These are phyloP conservation scores for Protobothrops mucrosquamatus DNA, from an alignment of 2,113 vertebrate species.

Conservation along the genomic window DNA sequence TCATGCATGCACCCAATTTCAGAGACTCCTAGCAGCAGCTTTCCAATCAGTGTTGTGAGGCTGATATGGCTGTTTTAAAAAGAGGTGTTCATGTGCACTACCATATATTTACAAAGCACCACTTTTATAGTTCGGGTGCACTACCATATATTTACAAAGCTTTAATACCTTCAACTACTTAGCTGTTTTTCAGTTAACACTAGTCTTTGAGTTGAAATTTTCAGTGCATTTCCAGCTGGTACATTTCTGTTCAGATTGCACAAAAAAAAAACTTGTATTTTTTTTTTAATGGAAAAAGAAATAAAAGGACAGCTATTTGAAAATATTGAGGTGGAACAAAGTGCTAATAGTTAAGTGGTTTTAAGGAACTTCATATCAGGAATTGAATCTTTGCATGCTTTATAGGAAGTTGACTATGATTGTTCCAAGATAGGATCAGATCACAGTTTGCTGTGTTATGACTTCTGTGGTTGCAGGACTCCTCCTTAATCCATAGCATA, in stretches of 20 bases:
- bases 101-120: neutral
- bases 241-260: neutral
- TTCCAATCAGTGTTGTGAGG: neutral
- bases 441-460: neutral
- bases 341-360: neutral
- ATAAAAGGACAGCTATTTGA: neutral
- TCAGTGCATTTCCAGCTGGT: constrained; percentile 3
- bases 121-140: neutral
- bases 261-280: neutral
- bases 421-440: neutral
- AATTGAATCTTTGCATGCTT: neutral
- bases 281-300: neutral
- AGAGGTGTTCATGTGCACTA: neutral
- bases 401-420: neutral
- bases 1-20: neutral
- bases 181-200: neutral
- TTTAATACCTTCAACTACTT: neutral
- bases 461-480: neutral
- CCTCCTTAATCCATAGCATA: neutral
- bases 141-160: neutral
- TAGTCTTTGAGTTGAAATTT: neutral
- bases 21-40: neutral
- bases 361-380: constrained; percentile 14
- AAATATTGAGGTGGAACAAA: neutral
- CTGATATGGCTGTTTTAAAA: neutral